Evolutionary conservation across 2,797 vertebrate species (phyloP).

Genomic region (Microctenopoma stevenorrisi): DNA sequence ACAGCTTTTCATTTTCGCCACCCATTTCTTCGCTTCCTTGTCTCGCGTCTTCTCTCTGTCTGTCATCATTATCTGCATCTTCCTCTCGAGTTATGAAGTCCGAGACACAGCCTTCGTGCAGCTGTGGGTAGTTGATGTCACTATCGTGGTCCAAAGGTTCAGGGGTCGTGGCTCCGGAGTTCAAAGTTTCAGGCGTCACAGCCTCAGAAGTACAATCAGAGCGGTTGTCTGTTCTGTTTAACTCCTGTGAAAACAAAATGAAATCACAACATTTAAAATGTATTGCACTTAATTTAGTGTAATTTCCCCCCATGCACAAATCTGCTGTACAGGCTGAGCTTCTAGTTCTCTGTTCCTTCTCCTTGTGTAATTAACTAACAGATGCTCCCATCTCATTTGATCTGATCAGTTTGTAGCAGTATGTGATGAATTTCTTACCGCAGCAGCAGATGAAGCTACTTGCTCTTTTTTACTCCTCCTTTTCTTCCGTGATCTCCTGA

Average conservation of each 20-base stretch:
- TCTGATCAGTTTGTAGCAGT: neutral
- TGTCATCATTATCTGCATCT: neutral
- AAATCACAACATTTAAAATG: neutral
- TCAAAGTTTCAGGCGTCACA: slow-evolving; percentile 70
- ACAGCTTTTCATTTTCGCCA: slow-evolving; percentile 21
- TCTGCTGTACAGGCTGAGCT: neutral
- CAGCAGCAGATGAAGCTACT: slow-evolving; percentile 25
- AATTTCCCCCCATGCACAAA: too few relatives aligned
- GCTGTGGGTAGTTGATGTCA: slow-evolving; percentile 40
- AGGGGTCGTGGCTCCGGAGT: slow-evolving; percentile 67
- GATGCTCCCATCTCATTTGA: neutral
- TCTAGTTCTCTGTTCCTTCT: neutral
- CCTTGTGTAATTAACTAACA: neutral
- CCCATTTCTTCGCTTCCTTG: neutral
- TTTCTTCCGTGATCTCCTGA: slow-evolving; percentile 62
- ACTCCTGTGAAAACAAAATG: slow-evolving; percentile 59
- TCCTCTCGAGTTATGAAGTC: slow-evolving; percentile 14
- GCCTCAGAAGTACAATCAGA: slow-evolving; percentile 46
- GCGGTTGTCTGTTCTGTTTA: slow-evolving; percentile 36
- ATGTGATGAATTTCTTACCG: slow-evolving; percentile 56
- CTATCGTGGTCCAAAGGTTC: slow-evolving; percentile 38
- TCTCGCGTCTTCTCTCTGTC: slow-evolving; percentile 1
- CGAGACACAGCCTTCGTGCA: slow-evolving; percentile 19
- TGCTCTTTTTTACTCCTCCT: slow-evolving; percentile 64
- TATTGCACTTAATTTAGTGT: neutral